These are phyloP conservation scores for Tortricodes alternella DNA, from an alignment of 2,888 invertebrate species.

Conservation along the genomic window DNA sequence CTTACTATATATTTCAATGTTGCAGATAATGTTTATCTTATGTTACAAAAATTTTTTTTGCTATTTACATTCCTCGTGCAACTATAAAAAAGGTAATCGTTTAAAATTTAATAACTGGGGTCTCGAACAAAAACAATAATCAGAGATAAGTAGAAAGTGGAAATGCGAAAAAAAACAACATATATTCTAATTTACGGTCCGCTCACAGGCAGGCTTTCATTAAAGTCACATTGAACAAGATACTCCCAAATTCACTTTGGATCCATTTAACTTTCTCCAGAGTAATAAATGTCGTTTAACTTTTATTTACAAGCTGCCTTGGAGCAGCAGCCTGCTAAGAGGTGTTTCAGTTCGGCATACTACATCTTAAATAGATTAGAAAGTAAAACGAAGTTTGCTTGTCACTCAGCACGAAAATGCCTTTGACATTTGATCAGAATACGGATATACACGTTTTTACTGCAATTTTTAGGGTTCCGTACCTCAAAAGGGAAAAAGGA, in stretches of 20 bases:
- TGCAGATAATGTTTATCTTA: too few relatives aligned
- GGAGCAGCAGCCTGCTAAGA: conserved; percentile 16
- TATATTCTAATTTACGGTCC: conserved; percentile 22
- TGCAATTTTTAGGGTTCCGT: too few relatives aligned
- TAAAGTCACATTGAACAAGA: conserved; percentile 31
- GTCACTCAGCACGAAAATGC: background rate
- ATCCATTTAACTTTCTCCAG: conserved; percentile 37
- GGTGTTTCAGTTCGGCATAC: conserved; percentile 1
- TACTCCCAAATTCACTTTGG: conserved; percentile 36
- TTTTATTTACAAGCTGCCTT: conserved; percentile 38
- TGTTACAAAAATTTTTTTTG: too few relatives aligned
- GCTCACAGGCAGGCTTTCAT: conserved; percentile 10
- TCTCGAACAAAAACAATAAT: background rate
- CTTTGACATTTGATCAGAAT: background rate
- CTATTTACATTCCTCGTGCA: too few relatives aligned
- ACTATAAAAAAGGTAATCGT: too few relatives aligned
- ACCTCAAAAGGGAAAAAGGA: too few relatives aligned
- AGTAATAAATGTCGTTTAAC: conserved; percentile 37
- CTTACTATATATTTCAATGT: too few relatives aligned
- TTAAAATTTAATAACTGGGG: too few relatives aligned
- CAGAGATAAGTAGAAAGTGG: background rate
- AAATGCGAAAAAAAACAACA: conserved; percentile 7
- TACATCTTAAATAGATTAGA: conserved; percentile 6
- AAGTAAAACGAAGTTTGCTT: conserved; percentile 5
- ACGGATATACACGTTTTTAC: too few relatives aligned